Evolutionary conservation across 2,888 invertebrate genomes (phyloP).

Genomic region (Hoplodrina blanda): DNA sequence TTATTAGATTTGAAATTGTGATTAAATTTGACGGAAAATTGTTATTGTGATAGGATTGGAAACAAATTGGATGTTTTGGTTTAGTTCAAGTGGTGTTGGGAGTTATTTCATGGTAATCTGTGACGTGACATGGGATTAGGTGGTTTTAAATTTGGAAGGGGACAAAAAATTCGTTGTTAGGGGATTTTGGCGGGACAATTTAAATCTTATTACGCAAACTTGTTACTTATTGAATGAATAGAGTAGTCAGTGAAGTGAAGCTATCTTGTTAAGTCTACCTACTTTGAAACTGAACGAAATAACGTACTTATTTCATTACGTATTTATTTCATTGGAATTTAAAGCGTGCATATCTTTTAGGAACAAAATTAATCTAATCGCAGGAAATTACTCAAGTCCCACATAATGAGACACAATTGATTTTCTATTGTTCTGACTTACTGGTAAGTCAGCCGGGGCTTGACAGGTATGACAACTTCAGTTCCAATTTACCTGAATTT

Average conservation of each 20-base stretch:
- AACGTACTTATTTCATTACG: too few relatives aligned
- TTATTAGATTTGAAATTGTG: slow-evolving; percentile 59
- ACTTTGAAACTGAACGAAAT: too few relatives aligned
- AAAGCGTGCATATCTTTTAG: too few relatives aligned
- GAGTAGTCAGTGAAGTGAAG: background rate
- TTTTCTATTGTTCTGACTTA: too few relatives aligned
- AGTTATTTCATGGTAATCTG: slow-evolving; percentile 45
- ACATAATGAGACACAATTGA: too few relatives aligned
- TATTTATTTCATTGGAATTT: too few relatives aligned
- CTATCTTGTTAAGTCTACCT: too few relatives aligned
- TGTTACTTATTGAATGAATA: background rate
- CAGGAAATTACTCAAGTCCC: too few relatives aligned
- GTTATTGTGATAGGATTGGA: slow-evolving; percentile 49
- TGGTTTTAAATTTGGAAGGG: slow-evolving; percentile 28
- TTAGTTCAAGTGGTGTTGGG: slow-evolving; percentile 43
- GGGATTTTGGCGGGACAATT: slow-evolving; percentile 24
- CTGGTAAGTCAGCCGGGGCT: too few relatives aligned
- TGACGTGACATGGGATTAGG: slow-evolving; percentile 45
- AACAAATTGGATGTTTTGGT: slow-evolving; percentile 55
- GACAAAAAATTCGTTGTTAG: slow-evolving; percentile 26
- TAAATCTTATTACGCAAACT: slow-evolving; percentile 32
- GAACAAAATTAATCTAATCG: too few relatives aligned
- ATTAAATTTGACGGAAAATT: slow-evolving; percentile 68
- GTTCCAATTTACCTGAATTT: too few relatives aligned
- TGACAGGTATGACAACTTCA: too few relatives aligned